These are phyloP conservation scores for Lycopodina hypogea DNA, from an alignment of 37 sponge, comb jelly and placozoan genomes.

Conservation along the genomic window DNA sequence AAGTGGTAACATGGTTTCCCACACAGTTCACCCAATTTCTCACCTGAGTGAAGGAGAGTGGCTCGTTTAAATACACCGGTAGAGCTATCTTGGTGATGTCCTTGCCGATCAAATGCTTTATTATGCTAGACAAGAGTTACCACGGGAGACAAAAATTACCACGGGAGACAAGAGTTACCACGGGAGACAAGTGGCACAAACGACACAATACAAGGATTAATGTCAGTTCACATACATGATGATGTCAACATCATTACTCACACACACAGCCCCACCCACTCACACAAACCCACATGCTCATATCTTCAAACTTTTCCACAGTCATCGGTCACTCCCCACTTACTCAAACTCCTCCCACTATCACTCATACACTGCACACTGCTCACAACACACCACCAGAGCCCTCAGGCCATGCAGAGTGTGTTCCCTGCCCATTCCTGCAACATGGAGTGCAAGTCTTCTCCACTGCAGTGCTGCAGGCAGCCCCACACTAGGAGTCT, in stretches of 20 bases:
- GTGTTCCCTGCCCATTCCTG: too few relatives aligned
- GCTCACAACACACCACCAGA: too few relatives aligned
- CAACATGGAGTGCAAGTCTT: too few relatives aligned
- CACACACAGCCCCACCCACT: slow-evolving; percentile 12
- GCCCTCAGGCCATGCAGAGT: too few relatives aligned
- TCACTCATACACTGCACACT: too few relatives aligned
- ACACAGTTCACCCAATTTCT: too few relatives aligned
- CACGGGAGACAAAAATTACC: not conserved
- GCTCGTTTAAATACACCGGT: slow-evolving; percentile 94
- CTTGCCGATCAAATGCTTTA: slow-evolving; percentile 84
- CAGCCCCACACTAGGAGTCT: too few relatives aligned
- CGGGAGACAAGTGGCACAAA: not conserved
- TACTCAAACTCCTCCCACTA: too few relatives aligned
- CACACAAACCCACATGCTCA: slow-evolving; percentile 17
- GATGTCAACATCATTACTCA: slow-evolving; percentile 43
- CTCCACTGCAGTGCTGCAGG: too few relatives aligned
- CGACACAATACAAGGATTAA: not conserved
- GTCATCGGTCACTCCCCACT: too few relatives aligned
- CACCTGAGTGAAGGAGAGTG: slow-evolving; percentile 89
- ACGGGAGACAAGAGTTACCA: not conserved
- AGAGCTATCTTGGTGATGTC: slow-evolving; percentile 89
- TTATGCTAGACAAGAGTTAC: slow-evolving; percentile 56
- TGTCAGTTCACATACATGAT: not conserved
- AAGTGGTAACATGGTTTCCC: too few relatives aligned
- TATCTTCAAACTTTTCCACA: too few relatives aligned